phyloP scores from a whole-genome alignment of 2,113 vertebrate species.

The Eulacestoma nigropectus region DNA sequence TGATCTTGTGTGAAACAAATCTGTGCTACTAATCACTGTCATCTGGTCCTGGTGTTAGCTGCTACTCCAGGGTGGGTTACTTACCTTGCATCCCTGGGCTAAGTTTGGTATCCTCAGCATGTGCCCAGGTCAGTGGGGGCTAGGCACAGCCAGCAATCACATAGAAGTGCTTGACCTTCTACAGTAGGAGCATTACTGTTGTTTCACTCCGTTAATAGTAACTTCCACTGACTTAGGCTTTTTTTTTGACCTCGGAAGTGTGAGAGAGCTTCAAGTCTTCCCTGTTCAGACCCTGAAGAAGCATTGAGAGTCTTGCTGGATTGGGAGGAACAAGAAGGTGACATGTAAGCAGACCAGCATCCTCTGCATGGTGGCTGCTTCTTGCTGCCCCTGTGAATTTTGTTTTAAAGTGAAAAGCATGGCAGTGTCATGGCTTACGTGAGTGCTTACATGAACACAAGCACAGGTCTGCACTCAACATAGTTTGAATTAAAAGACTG shows the following conservation, averaged over 20 bases:
- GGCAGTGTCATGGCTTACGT: background rate
- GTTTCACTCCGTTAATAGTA: background rate
- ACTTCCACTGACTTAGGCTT: background rate
- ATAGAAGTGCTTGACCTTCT: background rate
- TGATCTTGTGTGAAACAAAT: background rate
- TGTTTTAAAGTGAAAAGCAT: background rate
- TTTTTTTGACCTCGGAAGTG: background rate
- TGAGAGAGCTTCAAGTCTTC: background rate
- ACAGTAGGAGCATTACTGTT: background rate
- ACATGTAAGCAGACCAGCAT: background rate
- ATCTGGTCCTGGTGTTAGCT: background rate
- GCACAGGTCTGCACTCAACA: background rate
- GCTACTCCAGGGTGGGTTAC: background rate
- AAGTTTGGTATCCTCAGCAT: background rate
- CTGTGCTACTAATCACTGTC: background rate
- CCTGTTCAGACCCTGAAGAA: background rate
- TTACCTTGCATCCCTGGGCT: rapidly evolving
- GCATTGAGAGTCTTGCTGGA: background rate
- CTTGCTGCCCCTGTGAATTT: background rate
- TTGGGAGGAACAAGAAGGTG: background rate
- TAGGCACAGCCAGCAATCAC: background rate
- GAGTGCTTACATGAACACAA: background rate
- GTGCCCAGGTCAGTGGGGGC: background rate
- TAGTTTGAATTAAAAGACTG: background rate
- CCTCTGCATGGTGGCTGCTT: background rate